Conservation (phyloP, 1,140 invertebrate species). For the Bombus waltoni region DNA sequence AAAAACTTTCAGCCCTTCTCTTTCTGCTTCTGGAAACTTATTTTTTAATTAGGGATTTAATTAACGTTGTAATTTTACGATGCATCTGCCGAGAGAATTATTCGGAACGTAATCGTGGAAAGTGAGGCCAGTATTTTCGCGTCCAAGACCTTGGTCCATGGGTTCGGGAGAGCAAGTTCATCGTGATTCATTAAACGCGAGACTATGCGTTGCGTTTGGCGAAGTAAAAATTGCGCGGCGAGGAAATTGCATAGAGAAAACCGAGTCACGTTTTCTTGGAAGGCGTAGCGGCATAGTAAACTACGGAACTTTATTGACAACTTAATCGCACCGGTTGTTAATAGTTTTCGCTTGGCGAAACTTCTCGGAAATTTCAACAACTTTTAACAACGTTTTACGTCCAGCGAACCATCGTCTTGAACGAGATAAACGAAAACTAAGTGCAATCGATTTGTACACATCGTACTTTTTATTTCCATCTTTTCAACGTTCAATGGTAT, state of each 20-base stretch:
- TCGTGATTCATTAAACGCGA: constrained; percentile 38
- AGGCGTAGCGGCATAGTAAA: background rate
- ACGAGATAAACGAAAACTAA: background rate
- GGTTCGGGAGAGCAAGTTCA: background rate
- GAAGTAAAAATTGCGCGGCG: background rate
- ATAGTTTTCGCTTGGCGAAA: background rate
- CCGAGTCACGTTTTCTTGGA: constrained; percentile 24
- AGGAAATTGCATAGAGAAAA: constrained; percentile 19
- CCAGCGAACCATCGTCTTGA: background rate
- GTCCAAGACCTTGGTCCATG: background rate
- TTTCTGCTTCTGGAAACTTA: background rate
- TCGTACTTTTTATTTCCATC: no score
- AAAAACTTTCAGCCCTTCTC: no score
- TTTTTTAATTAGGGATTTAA: constrained; percentile 32
- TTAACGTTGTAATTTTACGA: constrained; percentile 1
- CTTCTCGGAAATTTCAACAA: background rate
- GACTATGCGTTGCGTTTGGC: background rate
- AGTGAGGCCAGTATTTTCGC: background rate
- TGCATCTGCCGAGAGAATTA: background rate
- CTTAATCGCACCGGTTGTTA: background rate
- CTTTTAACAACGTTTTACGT: background rate
- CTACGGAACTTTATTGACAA: constrained; percentile 10
- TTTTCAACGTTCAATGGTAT: no score
- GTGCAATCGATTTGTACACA: no score
- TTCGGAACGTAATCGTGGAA: constrained; percentile 2